Evolutionary conservation across 2,797 vertebrate genomes (phyloP), one percentile per base, ranked within the genome.

Genomic region (Sphenopsis melanotis): DNA sequence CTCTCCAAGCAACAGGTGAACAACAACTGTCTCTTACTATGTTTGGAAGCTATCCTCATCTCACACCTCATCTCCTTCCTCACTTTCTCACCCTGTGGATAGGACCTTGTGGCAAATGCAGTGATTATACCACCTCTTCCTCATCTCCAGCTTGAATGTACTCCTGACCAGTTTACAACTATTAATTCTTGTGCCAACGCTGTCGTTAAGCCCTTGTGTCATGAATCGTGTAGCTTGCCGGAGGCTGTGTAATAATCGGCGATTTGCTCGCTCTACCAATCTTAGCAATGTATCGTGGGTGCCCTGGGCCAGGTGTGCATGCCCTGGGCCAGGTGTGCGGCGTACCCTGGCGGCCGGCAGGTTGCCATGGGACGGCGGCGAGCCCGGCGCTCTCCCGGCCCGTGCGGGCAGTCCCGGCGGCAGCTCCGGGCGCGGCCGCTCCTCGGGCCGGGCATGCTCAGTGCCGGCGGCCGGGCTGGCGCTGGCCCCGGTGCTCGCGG

Each of bases 371-470:
- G 6, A 11, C 53, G 3, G 23, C 1, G 6, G 17, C 1, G 2
- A 12, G 49, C 20, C 26, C 26, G 8, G 11, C 9, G 18, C 52
- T 11, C 5, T 5, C 22, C 42, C 17, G 23, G 10, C 12, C 24
- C 4, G 5, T 3, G 9, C 23, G 5, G 29, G 19, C 41, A 3
- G 0, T 5, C 8, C 66, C 12, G 11, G 29, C 20, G 6, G 8
- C 34, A 4, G 16, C 18, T n/a, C 3, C 6, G 11, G 11, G 4
- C 42, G 27, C 83, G 21, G 34, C 42, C 42, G 6, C 42, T 19
- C 32, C 68, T 22, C 24, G 1, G 41, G 37, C 71, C 34, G 92
- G 63, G 92, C 94, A 92, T 95, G 92, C 94, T 82, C 94, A 82
- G 83, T 94, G 77, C 29, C 20, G 80, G 56, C 27, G 56, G 50